Evolutionary conservation across 2,888 invertebrate species (phyloP), one percentile per base, ranked within the genome.

Genomic region (Aporophyla nigra): DNA sequence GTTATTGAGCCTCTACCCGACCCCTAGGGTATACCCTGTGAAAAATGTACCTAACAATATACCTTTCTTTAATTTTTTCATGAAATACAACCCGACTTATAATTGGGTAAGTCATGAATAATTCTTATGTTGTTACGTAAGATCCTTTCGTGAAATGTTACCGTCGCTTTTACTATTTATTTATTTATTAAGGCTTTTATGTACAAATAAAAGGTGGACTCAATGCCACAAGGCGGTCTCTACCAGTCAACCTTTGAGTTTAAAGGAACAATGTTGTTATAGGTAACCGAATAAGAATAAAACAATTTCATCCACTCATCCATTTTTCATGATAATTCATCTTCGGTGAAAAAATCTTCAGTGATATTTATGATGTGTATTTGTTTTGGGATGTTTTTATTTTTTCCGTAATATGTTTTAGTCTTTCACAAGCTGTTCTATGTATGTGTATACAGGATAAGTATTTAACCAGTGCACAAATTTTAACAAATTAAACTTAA

Each of bases 61-160:
- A 51, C 19, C n/a, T 7, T 77, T 53, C 27, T 19, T 77, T 16
- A 53, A n/a, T 5, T 33, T 40, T 40, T 27, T 56, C 46, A 65
- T 54, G 6, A 76, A 65, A 46, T 16, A 51, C n/a, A 19, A 49
- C 19, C 43, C 24, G 51, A 21, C 2, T 69, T 53, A 16, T 53
- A 69, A 69, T 59, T 53, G 53, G 69, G 16, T 43, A 16, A 9
- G 21, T 10, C 16, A 53, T 78, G 51, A 69, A 76, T 78, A 14
- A 69, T 77, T 68, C 51, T 49, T 40, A 49, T 63, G 43, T 61
- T 19, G 7, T 27, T 49, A 24, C 16, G 10, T 46, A 21, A 21
- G 9, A 1, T 19, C 0, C 10, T 75, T 66, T 56, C 12, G 10
- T 40, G 16, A 56, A 74, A 27, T 27, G 19, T 19, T 43, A 1